Conservation (phyloP, 2,888 invertebrate species). For the Cataglyphis cursor region DNA sequence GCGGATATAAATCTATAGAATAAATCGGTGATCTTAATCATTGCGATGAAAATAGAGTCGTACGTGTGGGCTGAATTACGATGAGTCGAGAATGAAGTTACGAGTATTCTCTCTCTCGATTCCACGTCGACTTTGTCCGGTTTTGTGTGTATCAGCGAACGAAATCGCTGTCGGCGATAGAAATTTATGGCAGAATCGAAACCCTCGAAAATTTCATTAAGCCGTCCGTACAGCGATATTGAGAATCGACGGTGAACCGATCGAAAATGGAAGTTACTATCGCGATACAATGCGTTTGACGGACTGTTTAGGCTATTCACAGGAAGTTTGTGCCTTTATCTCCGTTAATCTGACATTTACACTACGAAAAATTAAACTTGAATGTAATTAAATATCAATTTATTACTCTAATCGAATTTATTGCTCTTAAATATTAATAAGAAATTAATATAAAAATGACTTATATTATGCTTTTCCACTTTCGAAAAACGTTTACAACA, state of each 20-base stretch:
- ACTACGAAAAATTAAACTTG: neutral
- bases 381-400: neutral
- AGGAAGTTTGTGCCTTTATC: slow-evolving; percentile 4
- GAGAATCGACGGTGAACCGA: slow-evolving; percentile 58
- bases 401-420: neutral
- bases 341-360: neutral
- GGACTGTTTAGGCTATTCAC: neutral
- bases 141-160: slow-evolving; percentile 63
- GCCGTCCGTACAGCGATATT: slow-evolving; percentile 65
- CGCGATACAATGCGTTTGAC: slow-evolving; percentile 40
- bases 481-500: neutral
- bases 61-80: slow-evolving; percentile 46
- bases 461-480: neutral
- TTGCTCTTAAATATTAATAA: neutral
- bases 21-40: slow-evolving; percentile 57
- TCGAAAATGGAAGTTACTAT: slow-evolving; percentile 55
- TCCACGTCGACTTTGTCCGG: slow-evolving; percentile 44
- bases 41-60: slow-evolving; percentile 51
- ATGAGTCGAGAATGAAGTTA: slow-evolving; percentile 58
- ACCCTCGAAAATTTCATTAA: slow-evolving; percentile 81
- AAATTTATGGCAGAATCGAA: slow-evolving; percentile 75
- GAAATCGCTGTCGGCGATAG: slow-evolving; percentile 59
- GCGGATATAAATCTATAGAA: slow-evolving; percentile 52
- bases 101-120: slow-evolving; percentile 47
- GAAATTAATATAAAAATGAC: neutral